phyloP scores from a whole-genome alignment of 2,888 invertebrate species.

The Steinernema scapterisci region DNA sequence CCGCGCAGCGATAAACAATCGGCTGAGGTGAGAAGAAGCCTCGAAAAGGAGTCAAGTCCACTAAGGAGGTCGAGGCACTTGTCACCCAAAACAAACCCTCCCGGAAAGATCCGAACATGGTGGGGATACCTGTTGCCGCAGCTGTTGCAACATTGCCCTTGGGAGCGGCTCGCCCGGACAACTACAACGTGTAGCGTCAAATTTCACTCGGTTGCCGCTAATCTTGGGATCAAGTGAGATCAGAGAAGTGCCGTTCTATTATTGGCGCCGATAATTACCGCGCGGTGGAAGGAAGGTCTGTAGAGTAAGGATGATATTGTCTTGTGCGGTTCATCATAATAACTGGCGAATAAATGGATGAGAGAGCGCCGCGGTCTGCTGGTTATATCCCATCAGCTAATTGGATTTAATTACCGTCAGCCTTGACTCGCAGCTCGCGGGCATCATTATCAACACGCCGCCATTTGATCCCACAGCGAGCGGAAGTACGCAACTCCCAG shows the following conservation, averaged over 20 bases:
- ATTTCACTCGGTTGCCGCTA: slow-evolving; percentile 26
- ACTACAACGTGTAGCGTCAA: slow-evolving; percentile 6
- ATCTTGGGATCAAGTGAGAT: slow-evolving; percentile 31
- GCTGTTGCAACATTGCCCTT: slow-evolving; percentile 15
- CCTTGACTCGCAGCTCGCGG: slow-evolving; percentile 18
- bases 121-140: too few relatives aligned
- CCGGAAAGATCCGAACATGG: too few relatives aligned
- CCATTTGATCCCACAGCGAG: background rate
- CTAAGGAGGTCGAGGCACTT: background rate
- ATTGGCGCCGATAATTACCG: slow-evolving; percentile 27
- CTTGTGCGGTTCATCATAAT: slow-evolving; percentile 8
- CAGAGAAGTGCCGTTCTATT: slow-evolving; percentile 30
- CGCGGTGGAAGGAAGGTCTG: slow-evolving; percentile 21
- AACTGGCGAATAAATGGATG: slow-evolving; percentile 13
- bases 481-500: background rate
- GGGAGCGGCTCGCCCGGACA: background rate
- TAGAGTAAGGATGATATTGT: slow-evolving; percentile 24
- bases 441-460: slow-evolving; percentile 20
- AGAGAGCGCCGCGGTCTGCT: slow-evolving; percentile 25
- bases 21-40: slow-evolving; percentile 8
- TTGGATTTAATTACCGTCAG: slow-evolving; percentile 31
- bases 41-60: background rate
- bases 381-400: slow-evolving; percentile 29
- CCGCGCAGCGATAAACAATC: slow-evolving; percentile 10
- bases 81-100: slow-evolving; percentile 4